Base-by-base conservation (phyloP, 2,888 invertebrate genomes). In the Chouioia cunea region DNA sequence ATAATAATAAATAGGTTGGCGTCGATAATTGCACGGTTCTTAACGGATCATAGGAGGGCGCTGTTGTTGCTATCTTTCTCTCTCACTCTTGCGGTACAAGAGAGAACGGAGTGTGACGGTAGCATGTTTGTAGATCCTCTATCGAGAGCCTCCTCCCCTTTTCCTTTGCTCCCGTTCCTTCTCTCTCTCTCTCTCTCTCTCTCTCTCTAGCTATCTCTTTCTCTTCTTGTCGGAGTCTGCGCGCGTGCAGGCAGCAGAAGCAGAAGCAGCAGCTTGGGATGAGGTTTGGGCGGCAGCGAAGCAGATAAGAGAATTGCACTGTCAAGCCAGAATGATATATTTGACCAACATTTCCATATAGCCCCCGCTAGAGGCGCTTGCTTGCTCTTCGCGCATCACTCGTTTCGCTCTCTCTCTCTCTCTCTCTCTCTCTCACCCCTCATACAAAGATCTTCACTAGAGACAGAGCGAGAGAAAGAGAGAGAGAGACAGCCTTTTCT, bases 261-360 rank as follows among this genome's bases (percentile, higher is more conserved):
- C 36, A 36, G 36, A 6, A 27, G 27, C 59, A 10, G 12, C 47
- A 47, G 20, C 47, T 15, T 47, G 57, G 18, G 53, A 53, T 16
- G 22, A 22, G 22, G 53, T 16, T 16, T 18, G 53, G 20, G 22
- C 74, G 76, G 76, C 73, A 75, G 74, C 71, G 62, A 72, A 72
- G 66, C 75, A 91, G 92, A 92, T 92, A 92, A 92, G 92, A 92
- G 93, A 93, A 93, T 93, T 93, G 93, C 92, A 92, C 92, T 93
- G 93, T 93, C 93, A 93, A 90, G 90, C 91, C 91, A 88, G 92
- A 92, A 93, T 93, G 93, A 93, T 93, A 93, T 93, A 93, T 93
- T 92, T 92, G 92, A 92, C 92, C 92, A 92, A 91, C 74, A 74
- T 74, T 74, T 74, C 74, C 74, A 74, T 74, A 74, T 27, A 74